Conservation (phyloP, 2,888 invertebrate genomes). For the Synanthedon andrenaeformis region DNA sequence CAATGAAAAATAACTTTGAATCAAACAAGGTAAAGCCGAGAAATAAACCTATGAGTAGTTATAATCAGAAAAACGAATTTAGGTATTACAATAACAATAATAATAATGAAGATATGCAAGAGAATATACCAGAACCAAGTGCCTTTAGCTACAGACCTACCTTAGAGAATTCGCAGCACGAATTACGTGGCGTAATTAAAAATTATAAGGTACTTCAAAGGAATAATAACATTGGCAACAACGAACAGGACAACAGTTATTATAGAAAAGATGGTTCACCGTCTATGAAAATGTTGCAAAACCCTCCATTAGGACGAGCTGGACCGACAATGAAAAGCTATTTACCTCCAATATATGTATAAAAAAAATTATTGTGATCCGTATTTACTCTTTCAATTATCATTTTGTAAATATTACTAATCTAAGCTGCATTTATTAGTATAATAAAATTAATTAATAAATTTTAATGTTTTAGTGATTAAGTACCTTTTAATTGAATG, state of each 20-base stretch:
- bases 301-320: slow-evolving; percentile 54
- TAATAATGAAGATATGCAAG: slow-evolving; percentile 14
- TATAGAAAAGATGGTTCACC: slow-evolving; percentile 31
- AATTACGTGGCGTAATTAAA: slow-evolving; percentile 47
- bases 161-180: slow-evolving; percentile 33
- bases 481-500: not conserved
- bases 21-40: slow-evolving; percentile 43
- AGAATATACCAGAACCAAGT: slow-evolving; percentile 15
- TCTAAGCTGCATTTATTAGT: slow-evolving; percentile 51
- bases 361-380: slow-evolving; percentile 37
- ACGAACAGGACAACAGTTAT: slow-evolving; percentile 23
- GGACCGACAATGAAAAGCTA: slow-evolving; percentile 58
- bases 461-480: not conserved
- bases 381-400: slow-evolving; percentile 7
- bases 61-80: slow-evolving; percentile 26
- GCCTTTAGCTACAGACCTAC: slow-evolving; percentile 21
- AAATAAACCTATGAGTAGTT: slow-evolving; percentile 21
- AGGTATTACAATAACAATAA: slow-evolving; percentile 14
- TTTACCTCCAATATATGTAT: slow-evolving; percentile 50
- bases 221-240: slow-evolving; percentile 27
- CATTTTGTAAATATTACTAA: slow-evolving; percentile 39
- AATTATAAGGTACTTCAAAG: slow-evolving; percentile 59
- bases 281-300: slow-evolving; percentile 28
- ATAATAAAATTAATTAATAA: slow-evolving; percentile 1
- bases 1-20: slow-evolving; percentile 51